A percentile compares a stretch with the other conserved stretches of the same genome.
Conservation (phyloP, 1,140 invertebrate genomes). For the Danaus plexippus region DNA sequence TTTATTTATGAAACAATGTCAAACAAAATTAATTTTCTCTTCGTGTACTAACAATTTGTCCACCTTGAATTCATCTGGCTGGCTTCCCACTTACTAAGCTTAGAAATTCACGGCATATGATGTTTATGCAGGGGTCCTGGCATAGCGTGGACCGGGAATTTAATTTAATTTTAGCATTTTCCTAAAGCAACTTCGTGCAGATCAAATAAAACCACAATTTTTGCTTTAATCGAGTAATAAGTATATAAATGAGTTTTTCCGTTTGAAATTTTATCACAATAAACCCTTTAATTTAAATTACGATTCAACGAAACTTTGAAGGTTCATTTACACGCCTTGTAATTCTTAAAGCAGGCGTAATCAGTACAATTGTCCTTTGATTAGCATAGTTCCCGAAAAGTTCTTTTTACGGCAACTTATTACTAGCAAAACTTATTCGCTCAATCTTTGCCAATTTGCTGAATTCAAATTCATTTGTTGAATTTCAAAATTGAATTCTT, state of each 20-base stretch:
- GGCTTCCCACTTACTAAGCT: too few relatives aligned
- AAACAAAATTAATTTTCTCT: too few relatives aligned
- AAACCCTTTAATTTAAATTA: too few relatives aligned
- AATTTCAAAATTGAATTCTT: slow-evolving; percentile 9
- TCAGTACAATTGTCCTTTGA: slow-evolving; percentile 26
- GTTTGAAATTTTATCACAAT: too few relatives aligned
- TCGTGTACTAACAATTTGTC: too few relatives aligned
- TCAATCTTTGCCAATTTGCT: slow-evolving; percentile 21
- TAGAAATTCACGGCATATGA: slow-evolving; percentile 9
- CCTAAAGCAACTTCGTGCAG: slow-evolving; percentile 13
- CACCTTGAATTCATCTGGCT: slow-evolving; percentile 2
- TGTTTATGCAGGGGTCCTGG: slow-evolving; percentile 19
- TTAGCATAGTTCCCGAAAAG: slow-evolving; percentile 29
- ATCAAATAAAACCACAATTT: slow-evolving; percentile 7
- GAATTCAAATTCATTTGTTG: slow-evolving; percentile 27
- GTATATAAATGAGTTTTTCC: too few relatives aligned
- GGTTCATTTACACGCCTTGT: slow-evolving; percentile 11
- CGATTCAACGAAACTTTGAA: slow-evolving; percentile 1
- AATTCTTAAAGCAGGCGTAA: slow-evolving; percentile 19
- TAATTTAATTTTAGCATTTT: slow-evolving; percentile 21
- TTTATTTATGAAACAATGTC: too few relatives aligned
- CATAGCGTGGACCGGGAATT: slow-evolving; percentile 18
- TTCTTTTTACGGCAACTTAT: slow-evolving; percentile 24
- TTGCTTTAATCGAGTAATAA: too few relatives aligned
- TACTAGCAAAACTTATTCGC: slow-evolving; percentile 24